These are phyloP conservation scores for Mormyrus proboscirostris DNA, from an alignment of 2,797 vertebrate genomes.

Conservation along the genomic window DNA sequence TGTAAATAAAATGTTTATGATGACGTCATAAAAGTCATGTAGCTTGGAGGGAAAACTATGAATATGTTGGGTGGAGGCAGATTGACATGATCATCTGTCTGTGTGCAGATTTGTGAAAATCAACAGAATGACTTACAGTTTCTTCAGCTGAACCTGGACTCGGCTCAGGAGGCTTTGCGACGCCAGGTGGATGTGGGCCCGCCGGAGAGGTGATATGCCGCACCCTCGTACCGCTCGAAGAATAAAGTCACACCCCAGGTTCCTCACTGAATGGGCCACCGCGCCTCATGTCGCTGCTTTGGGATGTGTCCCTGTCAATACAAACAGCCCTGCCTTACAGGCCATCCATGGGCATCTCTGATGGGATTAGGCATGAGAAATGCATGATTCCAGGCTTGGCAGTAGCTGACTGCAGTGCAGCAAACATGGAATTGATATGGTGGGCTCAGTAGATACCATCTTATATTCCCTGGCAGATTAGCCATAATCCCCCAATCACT, in stretches of 20 bases:
- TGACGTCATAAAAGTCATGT: not conserved
- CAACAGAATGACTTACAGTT: conserved; percentile 76
- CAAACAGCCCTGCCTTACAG: not conserved
- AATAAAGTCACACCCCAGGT: not conserved
- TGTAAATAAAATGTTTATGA: not conserved
- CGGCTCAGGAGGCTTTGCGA: conserved; percentile 54
- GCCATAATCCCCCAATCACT: not conserved
- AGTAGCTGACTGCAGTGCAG: not conserved
- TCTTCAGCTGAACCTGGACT: conserved; percentile 69
- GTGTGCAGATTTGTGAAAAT: conserved; percentile 70
- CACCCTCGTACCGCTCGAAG: not conserved
- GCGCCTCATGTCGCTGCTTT: not conserved
- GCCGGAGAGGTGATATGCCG: conserved; percentile 55
- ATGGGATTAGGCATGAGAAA: not conserved
- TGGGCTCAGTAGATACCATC: not conserved
- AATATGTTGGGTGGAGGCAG: not conserved
- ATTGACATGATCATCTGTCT: not conserved
- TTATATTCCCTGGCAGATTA: not conserved
- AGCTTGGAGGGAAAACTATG: not conserved
- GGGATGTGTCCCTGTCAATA: not conserved
- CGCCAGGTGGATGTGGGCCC: conserved; percentile 41
- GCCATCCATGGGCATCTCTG: not conserved
- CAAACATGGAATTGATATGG: not conserved
- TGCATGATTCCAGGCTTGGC: not conserved
- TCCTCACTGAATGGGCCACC: too few species aligned